These are phyloP conservation scores for Nasonia oneida DNA, from an alignment of 2,888 invertebrate genomes.

Conservation along the genomic window DNA sequence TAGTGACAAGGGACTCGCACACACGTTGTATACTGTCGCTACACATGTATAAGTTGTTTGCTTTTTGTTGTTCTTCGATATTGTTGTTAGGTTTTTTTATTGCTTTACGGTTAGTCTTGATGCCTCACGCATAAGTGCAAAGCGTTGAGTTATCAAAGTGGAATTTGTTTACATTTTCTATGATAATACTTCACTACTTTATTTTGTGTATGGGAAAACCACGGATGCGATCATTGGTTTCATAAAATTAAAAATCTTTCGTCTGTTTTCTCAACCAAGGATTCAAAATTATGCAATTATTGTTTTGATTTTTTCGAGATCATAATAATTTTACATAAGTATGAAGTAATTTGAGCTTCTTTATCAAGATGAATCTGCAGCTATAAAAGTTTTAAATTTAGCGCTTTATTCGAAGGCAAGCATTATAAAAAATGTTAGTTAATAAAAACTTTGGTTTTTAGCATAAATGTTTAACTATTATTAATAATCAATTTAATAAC, in stretches of 20 bases:
- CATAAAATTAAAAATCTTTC: too few species aligned
- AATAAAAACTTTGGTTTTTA: too few species aligned
- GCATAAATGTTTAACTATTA: too few species aligned
- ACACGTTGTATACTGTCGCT: background rate
- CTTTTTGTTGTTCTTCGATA: background rate
- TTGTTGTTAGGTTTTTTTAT: background rate
- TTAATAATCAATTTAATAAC: too few species aligned
- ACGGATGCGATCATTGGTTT: too few species aligned
- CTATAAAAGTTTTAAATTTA: background rate
- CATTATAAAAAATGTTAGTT: background rate
- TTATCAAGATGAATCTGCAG: background rate
- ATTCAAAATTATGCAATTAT: background rate
- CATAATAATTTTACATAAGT: too few species aligned
- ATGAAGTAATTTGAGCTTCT: too few species aligned
- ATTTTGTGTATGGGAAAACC: too few species aligned
- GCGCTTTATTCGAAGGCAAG: background rate
- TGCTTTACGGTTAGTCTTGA: background rate
- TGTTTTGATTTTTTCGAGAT: background rate
- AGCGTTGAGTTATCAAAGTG: too few species aligned
- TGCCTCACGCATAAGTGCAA: background rate
- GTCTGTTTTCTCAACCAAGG: too few species aligned
- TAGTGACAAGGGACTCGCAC: constrained; percentile 20
- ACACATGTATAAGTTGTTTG: background rate
- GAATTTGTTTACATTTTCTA: too few species aligned
- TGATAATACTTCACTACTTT: too few species aligned